Conservation (phyloP, 1,140 invertebrate species). For the Drosophila pruinosa region DNA sequence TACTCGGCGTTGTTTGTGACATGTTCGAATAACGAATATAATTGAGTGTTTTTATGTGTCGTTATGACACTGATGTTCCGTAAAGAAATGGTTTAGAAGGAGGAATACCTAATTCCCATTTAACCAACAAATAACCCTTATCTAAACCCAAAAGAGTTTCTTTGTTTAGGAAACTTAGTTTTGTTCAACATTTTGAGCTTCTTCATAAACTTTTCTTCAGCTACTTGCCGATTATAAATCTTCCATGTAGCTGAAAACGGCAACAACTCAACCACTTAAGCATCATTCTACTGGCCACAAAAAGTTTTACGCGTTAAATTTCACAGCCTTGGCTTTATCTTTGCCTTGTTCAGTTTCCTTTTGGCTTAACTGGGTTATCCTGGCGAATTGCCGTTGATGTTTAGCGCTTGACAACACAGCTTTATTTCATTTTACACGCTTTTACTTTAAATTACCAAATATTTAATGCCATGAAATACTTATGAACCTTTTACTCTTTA, state of each 20-base stretch:
- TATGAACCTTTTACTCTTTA: neutral
- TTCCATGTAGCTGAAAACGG: neutral
- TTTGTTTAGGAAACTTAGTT: neutral
- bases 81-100: neutral
- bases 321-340: neutral
- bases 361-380: neutral
- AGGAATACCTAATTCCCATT: neutral
- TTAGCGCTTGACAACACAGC: neutral
- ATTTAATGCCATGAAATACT: neutral
- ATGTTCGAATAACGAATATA: constrained; percentile 7
- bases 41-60: constrained; percentile 6
- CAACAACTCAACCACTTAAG: neutral
- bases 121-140: neutral
- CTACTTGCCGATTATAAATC: constrained; percentile 3
- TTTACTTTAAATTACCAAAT: constrained; percentile 8
- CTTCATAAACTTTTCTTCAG: constrained; percentile 5
- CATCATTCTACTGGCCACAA: constrained; percentile 4
- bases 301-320: constrained; percentile 22
- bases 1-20: constrained; percentile 19
- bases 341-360: constrained; percentile 5
- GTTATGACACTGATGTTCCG: neutral
- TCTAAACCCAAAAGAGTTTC: neutral
- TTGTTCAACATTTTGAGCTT: neutral
- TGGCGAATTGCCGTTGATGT: neutral
- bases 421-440: constrained; percentile 4